Base-by-base conservation (phyloP, 2,888 invertebrate genomes). In the Ischnus inquisitorius region DNA sequence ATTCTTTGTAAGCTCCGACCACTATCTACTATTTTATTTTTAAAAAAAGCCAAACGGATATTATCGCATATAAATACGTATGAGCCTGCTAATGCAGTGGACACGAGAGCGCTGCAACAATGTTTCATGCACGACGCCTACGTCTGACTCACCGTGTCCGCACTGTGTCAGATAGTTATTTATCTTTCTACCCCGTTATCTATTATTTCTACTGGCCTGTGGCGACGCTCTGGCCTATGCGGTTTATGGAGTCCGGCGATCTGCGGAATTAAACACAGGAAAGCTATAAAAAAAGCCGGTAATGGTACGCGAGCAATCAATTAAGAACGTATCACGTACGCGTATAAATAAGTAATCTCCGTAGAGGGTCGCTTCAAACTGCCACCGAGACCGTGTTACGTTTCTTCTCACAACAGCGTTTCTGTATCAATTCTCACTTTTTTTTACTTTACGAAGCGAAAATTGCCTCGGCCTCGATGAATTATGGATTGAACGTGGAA, bases 281-380 rank as follows among this genome's bases (percentile, higher is more conserved):
- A 51, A 34, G 19, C 34, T 16, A 48, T 43, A 34, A 19, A 72
- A 57, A 8, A 22, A 39, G 48, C 28, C 48, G 39, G n/a, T 22
- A 28, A 72, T 16, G 51, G 28, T 43, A 67, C 25, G 46, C n/a
- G 62, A 64, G 64, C 54, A 22, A 72, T 79, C 72, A 43, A 72
- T 72, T 57, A 79, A 28, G 54, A 14, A 72, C 19, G 54, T 57
- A 79, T 65, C 72, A 72, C 72, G 62, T 71, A 62, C 39, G 54
- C 65, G 64, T 71, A 72, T 25, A 72, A 72, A 57, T 72, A 57
- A 79, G 65, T 72, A 28, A 28, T 25, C 25, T 28, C 71, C 71
- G 64, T 54, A 39, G 34, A 46, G 28, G 39, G 22, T 34, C 41
- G 41, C 43, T 48, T 25, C 46, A 48, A 75, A 48, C 39, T 39